A percentile compares a stretch with the other conserved stretches of the same genome.
Conservation (phyloP, 2,888 invertebrate species). For the Lithophane leautieri region DNA sequence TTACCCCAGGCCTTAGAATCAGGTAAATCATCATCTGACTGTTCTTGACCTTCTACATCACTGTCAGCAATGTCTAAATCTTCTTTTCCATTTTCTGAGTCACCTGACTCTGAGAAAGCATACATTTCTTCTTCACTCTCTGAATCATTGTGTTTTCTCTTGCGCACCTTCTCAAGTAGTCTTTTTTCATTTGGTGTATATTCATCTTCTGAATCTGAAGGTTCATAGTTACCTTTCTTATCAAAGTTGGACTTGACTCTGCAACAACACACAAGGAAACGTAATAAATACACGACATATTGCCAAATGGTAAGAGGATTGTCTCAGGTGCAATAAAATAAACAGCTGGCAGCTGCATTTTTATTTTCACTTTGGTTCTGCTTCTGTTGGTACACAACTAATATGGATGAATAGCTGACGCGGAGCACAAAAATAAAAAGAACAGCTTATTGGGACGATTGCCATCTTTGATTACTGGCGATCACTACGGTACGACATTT, state of each 20-base stretch:
- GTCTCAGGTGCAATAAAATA: background rate
- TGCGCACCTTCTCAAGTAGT: constrained; percentile 91
- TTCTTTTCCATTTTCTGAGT: constrained; percentile 85
- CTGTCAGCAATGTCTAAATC: constrained; percentile 91
- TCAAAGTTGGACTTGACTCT: constrained; percentile 85
- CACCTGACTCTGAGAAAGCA: constrained; percentile 89
- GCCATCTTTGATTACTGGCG: constrained; percentile 41
- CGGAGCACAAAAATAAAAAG: background rate
- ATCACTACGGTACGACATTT: constrained; percentile 19
- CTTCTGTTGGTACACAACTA: no score
- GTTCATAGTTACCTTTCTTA: constrained; percentile 90
- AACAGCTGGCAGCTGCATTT: background rate
- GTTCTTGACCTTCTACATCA: constrained; percentile 94
- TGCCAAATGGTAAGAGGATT: background rate
- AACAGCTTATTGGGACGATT: constrained; percentile 12
- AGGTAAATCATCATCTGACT: constrained; percentile 93
- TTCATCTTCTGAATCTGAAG: constrained; percentile 93
- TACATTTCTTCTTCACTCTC: constrained; percentile 92
- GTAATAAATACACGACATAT: background rate
- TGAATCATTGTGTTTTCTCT: constrained; percentile 88
- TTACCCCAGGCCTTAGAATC: constrained; percentile 97
- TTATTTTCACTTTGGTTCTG: background rate
- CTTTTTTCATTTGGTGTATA: constrained; percentile 92
- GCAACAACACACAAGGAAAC: constrained; percentile 68
- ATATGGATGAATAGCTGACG: background rate